Base-by-base conservation (phyloP, 2,888 invertebrate species). In the Caenorhabditis auriculariae region DNA sequence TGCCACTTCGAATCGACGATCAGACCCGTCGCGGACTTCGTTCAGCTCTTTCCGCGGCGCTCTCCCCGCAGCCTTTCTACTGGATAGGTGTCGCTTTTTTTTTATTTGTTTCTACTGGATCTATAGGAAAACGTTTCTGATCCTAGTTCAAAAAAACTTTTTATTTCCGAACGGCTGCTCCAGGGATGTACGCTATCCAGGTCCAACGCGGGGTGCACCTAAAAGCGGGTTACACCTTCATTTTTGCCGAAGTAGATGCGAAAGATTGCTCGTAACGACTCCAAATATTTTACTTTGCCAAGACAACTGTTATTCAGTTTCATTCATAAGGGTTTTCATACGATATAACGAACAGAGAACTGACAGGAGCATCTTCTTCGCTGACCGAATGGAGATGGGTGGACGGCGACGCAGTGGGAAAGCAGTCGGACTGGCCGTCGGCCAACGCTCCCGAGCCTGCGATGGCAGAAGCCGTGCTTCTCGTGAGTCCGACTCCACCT, bases 71-170 rank as follows among this genome's bases (percentile, higher is more conserved):
- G 37, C 61, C 70, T 6, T 76, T 74, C 58, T 76, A 70, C 59
- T 76, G 76, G 76, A 76, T 76, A 7, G 76, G 72, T 51, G 5
- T 35, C n/a, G n/a, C n/a, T n/a, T n/a, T n/a, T n/a, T n/a, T n/a
- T n/a, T n/a, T n/a, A n/a, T n/a, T n/a, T n/a, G n/a, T n/a, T n/a
- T n/a, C n/a, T n/a, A n/a, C n/a, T n/a, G n/a, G n/a, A n/a, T n/a
- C n/a, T n/a, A n/a, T n/a, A n/a, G n/a, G n/a, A n/a, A n/a, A n/a
- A n/a, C n/a, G n/a, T n/a, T n/a, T n/a, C n/a, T n/a, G n/a, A n/a
- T n/a, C n/a, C n/a, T n/a, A n/a, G n/a, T n/a, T n/a, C n/a, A n/a
- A n/a, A n/a, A n/a, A n/a, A n/a, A n/a, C n/a, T n/a, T n/a, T n/a
- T n/a, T n/a, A n/a, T n/a, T n/a, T n/a, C n/a, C n/a, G n/a, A n/a